Evolutionary conservation across 2,888 invertebrate species (phyloP).

Genomic region (Cantharis nigra): DNA sequence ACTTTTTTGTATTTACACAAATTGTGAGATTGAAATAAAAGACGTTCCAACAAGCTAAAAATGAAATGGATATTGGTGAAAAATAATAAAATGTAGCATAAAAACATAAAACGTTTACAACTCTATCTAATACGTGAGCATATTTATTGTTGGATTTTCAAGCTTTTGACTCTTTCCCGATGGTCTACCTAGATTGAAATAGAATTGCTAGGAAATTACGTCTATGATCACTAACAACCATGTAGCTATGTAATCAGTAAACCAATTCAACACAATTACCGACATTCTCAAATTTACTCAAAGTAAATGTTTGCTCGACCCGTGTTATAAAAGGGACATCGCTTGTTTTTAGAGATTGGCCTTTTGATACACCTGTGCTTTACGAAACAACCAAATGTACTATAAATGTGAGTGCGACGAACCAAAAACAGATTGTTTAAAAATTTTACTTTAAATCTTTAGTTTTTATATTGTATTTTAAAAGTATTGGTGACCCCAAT

Average conservation of each 20-base stretch:
- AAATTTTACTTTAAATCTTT: neutral
- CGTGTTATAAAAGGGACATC: neutral
- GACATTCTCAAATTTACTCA: neutral
- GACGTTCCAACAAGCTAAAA: too few species aligned
- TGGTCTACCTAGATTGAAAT: neutral
- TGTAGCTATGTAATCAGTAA: neutral
- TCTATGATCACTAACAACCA: neutral
- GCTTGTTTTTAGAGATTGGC: neutral
- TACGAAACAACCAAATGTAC: neutral
- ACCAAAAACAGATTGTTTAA: neutral
- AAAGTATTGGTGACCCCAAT: neutral
- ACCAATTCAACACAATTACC: neutral
- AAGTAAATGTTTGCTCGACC: neutral
- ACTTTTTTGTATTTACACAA: too few species aligned
- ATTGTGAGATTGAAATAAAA: too few species aligned
- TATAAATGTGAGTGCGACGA: neutral
- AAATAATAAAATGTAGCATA: neutral
- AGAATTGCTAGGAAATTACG: too few species aligned
- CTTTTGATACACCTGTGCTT: neutral
- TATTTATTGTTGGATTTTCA: neutral
- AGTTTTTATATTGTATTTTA: neutral
- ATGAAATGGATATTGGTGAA: neutral
- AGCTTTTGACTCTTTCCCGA: neutral
- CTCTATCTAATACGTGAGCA: neutral
- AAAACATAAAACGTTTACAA: neutral